Percentiles rank a stretch among this genome's conserved stretches.
Evolutionary conservation across 2,797 vertebrate species (phyloP).

Genomic region (Tolypeutes matacus): DNA sequence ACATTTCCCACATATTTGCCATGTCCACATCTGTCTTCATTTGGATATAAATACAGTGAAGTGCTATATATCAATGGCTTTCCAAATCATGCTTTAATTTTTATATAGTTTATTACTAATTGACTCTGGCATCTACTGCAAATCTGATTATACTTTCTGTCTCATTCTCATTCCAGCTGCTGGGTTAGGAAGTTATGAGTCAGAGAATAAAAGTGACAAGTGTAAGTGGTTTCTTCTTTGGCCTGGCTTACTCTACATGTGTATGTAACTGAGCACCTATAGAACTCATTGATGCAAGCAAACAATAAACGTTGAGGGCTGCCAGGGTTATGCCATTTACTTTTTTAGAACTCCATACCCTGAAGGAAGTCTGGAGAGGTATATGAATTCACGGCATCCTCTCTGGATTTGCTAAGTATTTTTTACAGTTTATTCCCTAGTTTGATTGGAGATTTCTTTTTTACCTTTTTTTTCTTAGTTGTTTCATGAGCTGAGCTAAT

Average conservation of each 20-base stretch:
- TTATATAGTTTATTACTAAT: neutral
- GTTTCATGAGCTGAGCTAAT: neutral
- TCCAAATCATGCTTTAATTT: neutral
- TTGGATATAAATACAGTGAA: neutral
- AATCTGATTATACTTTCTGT: neutral
- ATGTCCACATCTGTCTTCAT: neutral
- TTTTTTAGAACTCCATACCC: neutral
- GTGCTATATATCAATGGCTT: neutral
- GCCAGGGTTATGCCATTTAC: neutral
- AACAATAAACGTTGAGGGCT: neutral
- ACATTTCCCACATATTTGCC: neutral
- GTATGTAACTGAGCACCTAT: no score
- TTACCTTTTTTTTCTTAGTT: neutral
- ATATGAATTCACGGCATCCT: no score
- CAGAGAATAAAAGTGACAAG: neutral
- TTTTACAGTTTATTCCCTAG: neutral
- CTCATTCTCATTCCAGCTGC: neutral
- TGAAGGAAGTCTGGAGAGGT: neutral
- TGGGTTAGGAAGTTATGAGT: neutral
- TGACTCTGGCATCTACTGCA: neutral
- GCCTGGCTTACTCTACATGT: fast-evolving
- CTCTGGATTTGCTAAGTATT: neutral
- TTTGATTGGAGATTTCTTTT: neutral
- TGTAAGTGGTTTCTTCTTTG: no score
- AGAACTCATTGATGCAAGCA: neutral